Base-by-base conservation (phyloP, 2,797 vertebrate genomes). In the Sarcophilus harrisii region DNA sequence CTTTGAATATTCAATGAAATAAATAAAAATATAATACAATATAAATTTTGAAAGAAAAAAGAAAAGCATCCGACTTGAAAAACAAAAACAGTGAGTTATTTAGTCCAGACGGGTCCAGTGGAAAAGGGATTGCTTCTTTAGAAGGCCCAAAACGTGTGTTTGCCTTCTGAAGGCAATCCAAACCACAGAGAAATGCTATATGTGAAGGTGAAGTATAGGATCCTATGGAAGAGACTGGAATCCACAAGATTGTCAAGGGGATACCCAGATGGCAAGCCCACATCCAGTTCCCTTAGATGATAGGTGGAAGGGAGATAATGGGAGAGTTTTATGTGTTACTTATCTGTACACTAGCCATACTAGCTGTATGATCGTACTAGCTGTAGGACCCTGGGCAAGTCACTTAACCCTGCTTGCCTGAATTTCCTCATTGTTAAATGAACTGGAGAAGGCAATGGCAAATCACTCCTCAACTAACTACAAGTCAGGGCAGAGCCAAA, bases 381-480 rank as follows among this genome's bases (percentile, higher is more conserved):
- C 73, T 49, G 1, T 2, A 6, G 14, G 90, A 96, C 92, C 93
- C 90, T 91, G 91, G 91, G 92, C 87, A 58, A 73, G 45, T 73
- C 90, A 59, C 66, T 89, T 30, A 32, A n/a, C 57, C 90, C 32
- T 21, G 32, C 8, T 45, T 81, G 73, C 21, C 73, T 87, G 38
- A 27, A 10, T 87, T 87, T 87, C 24, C 73, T 45, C 38, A 49
- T 28, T 28, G 3, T 87, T 4, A 87, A 49, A 49, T 87, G 73
- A 87, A 1, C 73, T 49, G 3, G 38, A 87, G 38, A 49, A 81
- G 73, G 38, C 16, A 81, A 45, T 18, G 1, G 4, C 62, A 81
- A 45, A 81, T 38, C 18, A 49, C 9, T 27, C 21, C 38, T 81
- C 24, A 81, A 81, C 11, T 38, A 38, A 66, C 14, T 73, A 14